Percentiles rank a stretch among this genome's conserved stretches.
Conservation (phyloP, 2,113 vertebrate species). For the Ptychochromis oligacanthus region DNA sequence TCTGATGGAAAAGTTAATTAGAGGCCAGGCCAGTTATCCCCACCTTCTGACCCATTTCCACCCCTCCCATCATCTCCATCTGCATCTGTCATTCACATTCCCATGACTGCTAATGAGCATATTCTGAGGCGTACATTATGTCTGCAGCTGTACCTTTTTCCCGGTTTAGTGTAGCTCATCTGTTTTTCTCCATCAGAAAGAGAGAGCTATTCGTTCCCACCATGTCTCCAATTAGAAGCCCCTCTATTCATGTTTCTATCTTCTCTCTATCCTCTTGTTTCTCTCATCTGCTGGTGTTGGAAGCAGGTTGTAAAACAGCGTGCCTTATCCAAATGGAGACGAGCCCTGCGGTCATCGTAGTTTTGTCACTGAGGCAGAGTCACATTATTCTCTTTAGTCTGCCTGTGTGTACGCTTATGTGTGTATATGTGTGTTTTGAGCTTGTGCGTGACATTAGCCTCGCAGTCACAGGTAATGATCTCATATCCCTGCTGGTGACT, state of each 20-base stretch:
- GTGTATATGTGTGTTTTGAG: slow-evolving; percentile 44
- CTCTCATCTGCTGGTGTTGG: slow-evolving; percentile 41
- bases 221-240: slow-evolving; percentile 66
- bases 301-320: slow-evolving; percentile 64
- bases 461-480: slow-evolving; percentile 77
- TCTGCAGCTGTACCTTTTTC: slow-evolving; percentile 41
- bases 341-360: slow-evolving; percentile 46
- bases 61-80: slow-evolving; percentile 25
- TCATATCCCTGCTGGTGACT: slow-evolving; percentile 69
- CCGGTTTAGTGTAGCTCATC: not conserved
- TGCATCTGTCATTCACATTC: slow-evolving; percentile 57
- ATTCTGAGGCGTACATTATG: slow-evolving; percentile 53
- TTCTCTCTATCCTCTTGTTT: slow-evolving; percentile 44
- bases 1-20: slow-evolving; percentile 72
- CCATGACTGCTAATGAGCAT: slow-evolving; percentile 58
- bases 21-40: slow-evolving; percentile 59
- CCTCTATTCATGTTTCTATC: slow-evolving; percentile 45
- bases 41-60: slow-evolving; percentile 61
- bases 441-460: slow-evolving; percentile 68
- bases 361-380: slow-evolving; percentile 58
- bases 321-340: slow-evolving; percentile 59
- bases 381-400: slow-evolving; percentile 66
- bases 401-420: slow-evolving; percentile 9
- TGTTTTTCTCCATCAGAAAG: slow-evolving; percentile 13
- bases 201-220: slow-evolving; percentile 24